phyloP scores from a whole-genome alignment of 2,888 invertebrate genomes.

The Sympetrum striolatum region DNA sequence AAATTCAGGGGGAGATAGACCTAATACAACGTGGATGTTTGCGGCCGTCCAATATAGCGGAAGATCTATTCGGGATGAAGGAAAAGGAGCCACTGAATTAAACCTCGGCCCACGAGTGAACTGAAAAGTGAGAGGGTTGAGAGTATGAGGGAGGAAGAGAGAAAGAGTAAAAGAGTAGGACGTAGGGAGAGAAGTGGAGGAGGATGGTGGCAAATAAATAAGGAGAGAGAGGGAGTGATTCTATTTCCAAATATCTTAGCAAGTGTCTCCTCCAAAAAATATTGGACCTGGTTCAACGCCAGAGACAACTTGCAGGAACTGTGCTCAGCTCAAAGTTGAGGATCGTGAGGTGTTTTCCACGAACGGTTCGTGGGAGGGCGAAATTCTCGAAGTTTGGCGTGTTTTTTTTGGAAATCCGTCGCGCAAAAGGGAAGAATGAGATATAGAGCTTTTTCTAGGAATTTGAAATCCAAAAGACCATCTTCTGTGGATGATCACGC shows the following conservation, averaged over 20 bases:
- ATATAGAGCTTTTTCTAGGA: no score
- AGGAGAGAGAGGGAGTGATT: not conserved
- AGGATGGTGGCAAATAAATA: not conserved
- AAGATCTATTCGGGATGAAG: not conserved
- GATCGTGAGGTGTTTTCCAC: no score
- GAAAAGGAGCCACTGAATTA: not conserved
- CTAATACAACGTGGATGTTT: not conserved
- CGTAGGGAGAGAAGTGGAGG: no score
- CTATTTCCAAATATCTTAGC: constrained; percentile 27
- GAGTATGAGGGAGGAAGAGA: no score
- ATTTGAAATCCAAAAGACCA: no score
- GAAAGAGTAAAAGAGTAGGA: no score
- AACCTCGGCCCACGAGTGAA: not conserved
- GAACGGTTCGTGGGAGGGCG: no score
- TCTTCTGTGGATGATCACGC: no score
- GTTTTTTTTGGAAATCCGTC: no score
- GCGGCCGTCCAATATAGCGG: not conserved
- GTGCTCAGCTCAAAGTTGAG: not conserved
- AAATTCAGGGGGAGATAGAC: not conserved
- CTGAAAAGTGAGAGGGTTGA: not conserved
- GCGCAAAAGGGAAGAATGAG: no score
- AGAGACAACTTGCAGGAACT: not conserved
- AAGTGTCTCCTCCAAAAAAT: not conserved
- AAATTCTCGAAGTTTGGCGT: no score
- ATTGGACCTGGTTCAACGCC: not conserved